Evolutionary conservation across 2,888 invertebrate genomes (phyloP), one percentile per base, ranked within the genome.

Genomic region (Seladonia tumulorum): DNA sequence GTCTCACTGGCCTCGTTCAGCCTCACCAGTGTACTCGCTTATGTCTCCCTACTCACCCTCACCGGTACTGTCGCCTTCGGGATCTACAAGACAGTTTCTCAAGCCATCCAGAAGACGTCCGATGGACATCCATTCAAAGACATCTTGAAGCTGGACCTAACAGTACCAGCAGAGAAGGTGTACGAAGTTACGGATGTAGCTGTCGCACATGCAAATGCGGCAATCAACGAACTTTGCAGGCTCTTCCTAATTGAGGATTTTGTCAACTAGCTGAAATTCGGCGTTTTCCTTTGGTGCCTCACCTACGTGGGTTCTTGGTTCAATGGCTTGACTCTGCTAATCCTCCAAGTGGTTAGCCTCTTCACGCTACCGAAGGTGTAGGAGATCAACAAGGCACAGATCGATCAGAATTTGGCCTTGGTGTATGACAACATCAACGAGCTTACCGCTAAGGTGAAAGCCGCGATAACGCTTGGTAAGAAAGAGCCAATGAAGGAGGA

Each of bases 231-330:
- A 95, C 96, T 99, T 93, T 97, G 99, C 95, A 97, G 99, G 95
- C 96, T 99, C 93, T 99, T 99, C 96, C 97, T 99, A 93, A 99
- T 99, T 93, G 99, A 99, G 95, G 99, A 99, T 96, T 96, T 99
- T 94, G 97, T 99, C 93, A 99, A 99, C 96, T 98, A 98, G 90
- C 96, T 98, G 94, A 98, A 99, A 97, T 99, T 99, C 96, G 99
- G 98, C 92, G 97, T 99, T 92, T 96, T 99, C 94, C 96, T 99
- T 95, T 99, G 99, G 99, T 97, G 98, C 94, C 97, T 99, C 96
- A 99, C 99, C 87, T 99, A 99, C 95, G 96, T 99, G 94, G 99
- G 99, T 94, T 97, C 99, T 93, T 99, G 99, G 98, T 99, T 99
- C 97, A 99, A 99, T 96, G 99, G 99, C 95, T 98, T 99, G 97